A percentile compares a stretch with the other conserved stretches of the same genome.
These are phyloP conservation scores for Ifrita kowaldi DNA, from an alignment of 2,113 vertebrate genomes.

Conservation along the genomic window DNA sequence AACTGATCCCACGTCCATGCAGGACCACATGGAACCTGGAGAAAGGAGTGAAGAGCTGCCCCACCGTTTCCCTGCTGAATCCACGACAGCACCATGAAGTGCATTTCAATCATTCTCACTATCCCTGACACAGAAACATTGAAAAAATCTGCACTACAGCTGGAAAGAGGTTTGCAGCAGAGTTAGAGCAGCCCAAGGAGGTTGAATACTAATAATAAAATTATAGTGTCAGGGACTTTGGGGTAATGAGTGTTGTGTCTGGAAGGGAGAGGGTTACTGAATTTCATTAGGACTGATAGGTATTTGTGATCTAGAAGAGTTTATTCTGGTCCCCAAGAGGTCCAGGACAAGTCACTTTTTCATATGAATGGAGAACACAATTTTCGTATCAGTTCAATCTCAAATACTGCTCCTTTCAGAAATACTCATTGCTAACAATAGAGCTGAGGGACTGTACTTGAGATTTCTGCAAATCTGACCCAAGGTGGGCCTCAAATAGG, in stretches of 20 bases:
- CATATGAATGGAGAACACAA: background rate
- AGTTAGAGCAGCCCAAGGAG: background rate
- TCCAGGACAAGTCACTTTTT: background rate
- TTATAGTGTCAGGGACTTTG: background rate
- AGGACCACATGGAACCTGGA: background rate
- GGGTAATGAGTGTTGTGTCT: background rate
- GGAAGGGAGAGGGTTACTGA: background rate
- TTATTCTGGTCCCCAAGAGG: background rate
- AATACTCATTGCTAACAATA: background rate
- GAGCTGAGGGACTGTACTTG: background rate
- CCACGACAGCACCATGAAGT: background rate
- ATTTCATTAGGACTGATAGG: background rate
- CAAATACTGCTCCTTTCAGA: background rate
- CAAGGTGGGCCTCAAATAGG: background rate
- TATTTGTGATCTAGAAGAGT: background rate
- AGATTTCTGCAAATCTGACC: background rate
- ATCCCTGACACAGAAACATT: background rate
- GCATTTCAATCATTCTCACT: background rate
- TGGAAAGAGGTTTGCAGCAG: background rate
- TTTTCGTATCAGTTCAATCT: background rate
- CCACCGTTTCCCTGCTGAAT: background rate
- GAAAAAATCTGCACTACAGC: background rate
- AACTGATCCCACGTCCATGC: fast-evolving
- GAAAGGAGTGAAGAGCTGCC: background rate
- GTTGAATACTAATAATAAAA: background rate